Conservation (phyloP, 1,140 invertebrate species). For the Drepana arcuata region DNA sequence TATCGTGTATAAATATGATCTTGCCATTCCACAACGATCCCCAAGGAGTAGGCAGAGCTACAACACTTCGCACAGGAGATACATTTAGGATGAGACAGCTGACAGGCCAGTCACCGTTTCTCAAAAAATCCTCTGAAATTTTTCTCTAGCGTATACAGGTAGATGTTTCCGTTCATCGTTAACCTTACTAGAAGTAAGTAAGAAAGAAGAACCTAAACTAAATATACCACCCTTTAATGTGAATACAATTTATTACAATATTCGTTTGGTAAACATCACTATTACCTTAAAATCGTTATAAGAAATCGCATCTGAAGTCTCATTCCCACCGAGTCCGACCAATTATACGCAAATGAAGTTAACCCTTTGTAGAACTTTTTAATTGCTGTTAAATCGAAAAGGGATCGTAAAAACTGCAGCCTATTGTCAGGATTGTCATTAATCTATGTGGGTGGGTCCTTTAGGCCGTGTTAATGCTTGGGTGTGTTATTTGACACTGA, state of each 20-base stretch:
- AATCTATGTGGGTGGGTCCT: conserved; percentile 61
- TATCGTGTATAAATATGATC: no score
- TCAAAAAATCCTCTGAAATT: no score
- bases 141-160: no score
- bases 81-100: no score
- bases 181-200: background rate
- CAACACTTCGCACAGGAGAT: no score
- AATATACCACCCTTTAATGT: background rate
- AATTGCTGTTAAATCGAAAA: conserved; percentile 65
- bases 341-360: conserved; percentile 57
- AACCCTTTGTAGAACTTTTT: conserved; percentile 65
- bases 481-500: no score
- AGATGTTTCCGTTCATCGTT: conserved; percentile 3
- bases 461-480: conserved; percentile 29
- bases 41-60: no score
- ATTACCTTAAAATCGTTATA: no score
- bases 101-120: no score
- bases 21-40: no score
- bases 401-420: conserved; percentile 40
- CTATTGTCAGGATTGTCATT: conserved; percentile 48
- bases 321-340: conserved; percentile 29
- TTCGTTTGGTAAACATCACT: no score
- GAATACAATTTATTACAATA: no score
- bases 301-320: conserved; percentile 5
- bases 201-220: background rate